Evolutionary conservation across 2,113 vertebrate species (phyloP), one percentile per base, ranked within the genome.

Genomic region (Camelus dromedarius): DNA sequence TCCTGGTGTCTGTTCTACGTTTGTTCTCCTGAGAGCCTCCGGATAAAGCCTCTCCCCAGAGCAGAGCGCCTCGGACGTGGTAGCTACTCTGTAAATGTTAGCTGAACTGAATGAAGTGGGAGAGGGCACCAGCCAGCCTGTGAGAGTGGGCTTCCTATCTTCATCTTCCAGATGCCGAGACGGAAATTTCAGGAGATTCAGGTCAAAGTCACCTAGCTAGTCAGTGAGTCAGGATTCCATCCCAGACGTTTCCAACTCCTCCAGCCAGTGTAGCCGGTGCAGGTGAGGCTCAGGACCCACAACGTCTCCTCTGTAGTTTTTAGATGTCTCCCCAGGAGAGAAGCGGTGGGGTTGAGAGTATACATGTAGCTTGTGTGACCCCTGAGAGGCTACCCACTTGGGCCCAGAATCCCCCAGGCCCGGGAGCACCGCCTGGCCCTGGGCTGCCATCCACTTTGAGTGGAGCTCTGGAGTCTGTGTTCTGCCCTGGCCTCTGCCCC

Each of bases 391-490:
- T n/a, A 2, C 12, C 69, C 60, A 22, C 50, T 56, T 8, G 5
- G 26, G 56, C n/a, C 32, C 22, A 54, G 42, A 46, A 28, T 14
- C 24, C 19, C 6, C 0, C 35, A 19, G 30, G 62, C 48, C 75
- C 35, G 1, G 2, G 3, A 28, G 58, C 20, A 24, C 70, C 1
- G 1, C n/a, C 20, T 24, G n/a, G 52, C 60, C 0, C 50, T 1
- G n/a, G 19, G 52, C 62, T 9, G 0, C 12, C 3, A 2, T 10
- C 19, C 35, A 22, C 22, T 54, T 19, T 32, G 30, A 60, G 46
- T 7, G 10, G 73, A 19, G 10, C 42, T 48, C 73, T 3, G 14
- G 50, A 18, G 54, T 4, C 26, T 4, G 46, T 6, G 6, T 38
- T 82, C 67, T 18, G 52, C 60, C 0, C 13, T 2, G 3, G 30